Evolutionary conservation across 1,140 invertebrate species (phyloP), one percentile per base, ranked within the genome.

Genomic region (Leptoteleia sp.): DNA sequence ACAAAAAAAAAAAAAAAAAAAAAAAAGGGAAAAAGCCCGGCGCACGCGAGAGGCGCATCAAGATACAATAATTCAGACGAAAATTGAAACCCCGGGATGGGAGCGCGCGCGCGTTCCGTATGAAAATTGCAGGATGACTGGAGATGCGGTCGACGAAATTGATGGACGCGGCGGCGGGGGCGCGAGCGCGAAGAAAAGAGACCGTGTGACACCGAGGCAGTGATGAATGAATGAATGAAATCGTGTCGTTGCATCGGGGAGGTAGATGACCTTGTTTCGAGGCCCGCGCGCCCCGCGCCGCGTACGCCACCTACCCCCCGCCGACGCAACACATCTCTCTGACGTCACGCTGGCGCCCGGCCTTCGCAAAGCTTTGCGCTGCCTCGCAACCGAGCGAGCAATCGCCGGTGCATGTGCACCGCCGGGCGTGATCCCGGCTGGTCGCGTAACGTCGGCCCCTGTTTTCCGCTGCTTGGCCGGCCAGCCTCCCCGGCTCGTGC

Each of bases 211-310:
- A 57, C 71, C 37, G 64, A 67, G 76, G 82, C 76, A 76, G 81
- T 84, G 82, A 83, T n/a, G n/a, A n/a, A n/a, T 83, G 76, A 83
- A 86, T 85, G 85, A 86, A 86, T 85, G 84, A 82, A 84, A 83
- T 81, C 79, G 64, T 70, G 64, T 70, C 75, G 50, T 62, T 75
- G 68, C 75, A 62, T 70, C 59, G 45, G 35, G 68, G 76, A 75
- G 85, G 85, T 86, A 35, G 80, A 73, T 82, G 84, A 85, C 83
- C 84, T 83, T 84, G 81, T 84, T 85, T 82, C 71, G 78, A 79
- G 71, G 78, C 42, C 11, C 27, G 52, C 61, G 55, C 29, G 48
- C 22, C 19, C 55, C 15, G 29, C 61, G 55, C 43, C 16, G 50
- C 43, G 43, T 37, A 40, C 31, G 50, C 29, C 79, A 17, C 48